phyloP scores from a whole-genome alignment of 2,888 invertebrate genomes.

The Protonemura montana region DNA sequence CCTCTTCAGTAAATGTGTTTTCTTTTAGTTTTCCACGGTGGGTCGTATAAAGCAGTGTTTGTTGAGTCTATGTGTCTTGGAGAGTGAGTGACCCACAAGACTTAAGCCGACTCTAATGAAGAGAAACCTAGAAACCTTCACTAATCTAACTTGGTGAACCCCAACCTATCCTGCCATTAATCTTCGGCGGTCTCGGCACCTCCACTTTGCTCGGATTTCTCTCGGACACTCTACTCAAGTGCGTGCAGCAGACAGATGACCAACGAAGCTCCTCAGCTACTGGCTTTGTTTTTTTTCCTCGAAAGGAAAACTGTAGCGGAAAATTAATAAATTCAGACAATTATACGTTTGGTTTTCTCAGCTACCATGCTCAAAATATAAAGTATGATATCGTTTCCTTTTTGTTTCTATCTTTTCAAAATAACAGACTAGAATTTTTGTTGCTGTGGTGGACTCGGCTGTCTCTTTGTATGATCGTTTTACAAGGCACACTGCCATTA shows the following conservation, averaged over 20 bases:
- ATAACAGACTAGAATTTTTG: background rate
- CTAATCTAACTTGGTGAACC: background rate
- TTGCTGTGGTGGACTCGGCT: background rate
- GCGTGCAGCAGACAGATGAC: background rate
- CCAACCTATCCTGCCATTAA: background rate
- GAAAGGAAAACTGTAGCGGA: background rate
- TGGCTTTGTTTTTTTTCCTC: background rate
- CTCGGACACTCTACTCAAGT: background rate
- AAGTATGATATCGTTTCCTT: background rate
- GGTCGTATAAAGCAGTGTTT: background rate
- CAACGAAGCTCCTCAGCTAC: background rate
- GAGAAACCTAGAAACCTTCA: slow-evolving; percentile 7
- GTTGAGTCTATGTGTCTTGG: background rate
- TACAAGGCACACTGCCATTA: background rate
- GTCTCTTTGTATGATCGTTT: background rate
- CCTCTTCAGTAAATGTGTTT: background rate
- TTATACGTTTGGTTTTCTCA: background rate
- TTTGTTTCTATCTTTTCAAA: background rate
- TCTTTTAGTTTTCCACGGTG: background rate
- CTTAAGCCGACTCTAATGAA: background rate
- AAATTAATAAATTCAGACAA: background rate
- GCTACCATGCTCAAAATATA: background rate
- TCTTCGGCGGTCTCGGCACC: background rate
- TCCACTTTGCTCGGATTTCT: background rate
- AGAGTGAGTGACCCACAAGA: background rate